Conservation (phyloP, 2,797 vertebrate genomes). For the Mergus octosetaceus region DNA sequence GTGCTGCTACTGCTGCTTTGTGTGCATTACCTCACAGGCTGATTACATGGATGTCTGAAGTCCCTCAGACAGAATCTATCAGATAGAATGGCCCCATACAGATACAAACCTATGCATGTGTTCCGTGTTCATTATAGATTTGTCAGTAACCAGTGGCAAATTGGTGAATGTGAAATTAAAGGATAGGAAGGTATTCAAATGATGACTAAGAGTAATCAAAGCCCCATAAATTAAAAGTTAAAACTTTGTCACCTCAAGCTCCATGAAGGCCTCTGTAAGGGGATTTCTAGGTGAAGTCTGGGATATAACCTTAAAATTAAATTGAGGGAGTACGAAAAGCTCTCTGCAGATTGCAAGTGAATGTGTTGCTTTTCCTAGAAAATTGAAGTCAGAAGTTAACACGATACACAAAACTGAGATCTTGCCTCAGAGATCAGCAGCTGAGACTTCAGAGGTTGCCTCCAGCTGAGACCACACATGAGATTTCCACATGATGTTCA, state of each 20-base stretch:
- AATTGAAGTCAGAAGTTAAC: not conserved
- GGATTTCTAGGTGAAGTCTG: not conserved
- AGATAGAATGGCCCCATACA: not conserved
- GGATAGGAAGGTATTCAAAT: not conserved
- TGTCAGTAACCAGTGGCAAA: not conserved
- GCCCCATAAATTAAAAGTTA: not conserved
- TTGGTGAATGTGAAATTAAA: not conserved
- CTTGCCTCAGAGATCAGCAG: not conserved
- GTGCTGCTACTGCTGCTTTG: not conserved
- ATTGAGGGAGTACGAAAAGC: not conserved
- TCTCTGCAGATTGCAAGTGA: not conserved
- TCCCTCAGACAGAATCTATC: not conserved
- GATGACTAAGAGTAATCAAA: not conserved
- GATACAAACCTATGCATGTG: not conserved
- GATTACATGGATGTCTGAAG: not conserved
- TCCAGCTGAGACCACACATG: not conserved
- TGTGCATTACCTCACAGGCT: not conserved
- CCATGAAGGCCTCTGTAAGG: not conserved
- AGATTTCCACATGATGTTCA: not conserved
- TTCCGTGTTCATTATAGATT: not conserved
- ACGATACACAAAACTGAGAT: not conserved
- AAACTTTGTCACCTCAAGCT: not conserved
- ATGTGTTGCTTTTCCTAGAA: not conserved
- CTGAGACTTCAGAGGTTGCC: not conserved
- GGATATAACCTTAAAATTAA: not conserved